A percentile compares a stretch with the other conserved stretches of the same genome.
Conservation (phyloP, 2,113 vertebrate genomes). For the Equus przewalskii region DNA sequence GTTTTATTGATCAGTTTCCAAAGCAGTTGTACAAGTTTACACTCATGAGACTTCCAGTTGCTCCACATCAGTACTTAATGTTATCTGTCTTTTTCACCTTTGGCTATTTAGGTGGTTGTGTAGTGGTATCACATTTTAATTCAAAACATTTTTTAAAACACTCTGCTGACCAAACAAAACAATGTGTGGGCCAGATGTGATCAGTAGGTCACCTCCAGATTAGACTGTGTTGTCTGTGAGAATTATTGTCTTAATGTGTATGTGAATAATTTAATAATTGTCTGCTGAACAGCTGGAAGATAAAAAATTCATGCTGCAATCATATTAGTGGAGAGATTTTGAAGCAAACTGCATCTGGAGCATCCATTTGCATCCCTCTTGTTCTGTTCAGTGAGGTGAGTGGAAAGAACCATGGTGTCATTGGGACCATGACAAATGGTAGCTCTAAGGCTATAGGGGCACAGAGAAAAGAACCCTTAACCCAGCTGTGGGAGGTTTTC, state of each 20-base stretch:
- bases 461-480: background rate
- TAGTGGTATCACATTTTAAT: slow-evolving; percentile 12
- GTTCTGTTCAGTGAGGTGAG: background rate
- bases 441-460: background rate
- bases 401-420: background rate
- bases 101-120: background rate
- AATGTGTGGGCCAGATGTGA: background rate
- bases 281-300: background rate
- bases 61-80: background rate
- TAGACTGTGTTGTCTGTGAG: slow-evolving; percentile 1
- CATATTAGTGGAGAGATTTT: slow-evolving; percentile 33
- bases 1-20: background rate
- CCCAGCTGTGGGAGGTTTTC: background rate
- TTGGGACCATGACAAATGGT: background rate
- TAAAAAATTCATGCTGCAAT: background rate
- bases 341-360: background rate
- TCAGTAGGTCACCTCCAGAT: background rate
- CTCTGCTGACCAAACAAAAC: background rate
- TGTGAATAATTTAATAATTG: slow-evolving; percentile 29
- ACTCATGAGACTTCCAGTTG: background rate
- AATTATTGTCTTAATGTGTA: background rate
- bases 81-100: background rate
- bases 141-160: background rate
- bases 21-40: background rate
- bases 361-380: background rate